These are phyloP conservation scores for Graptemys geographica DNA, from an alignment of 2,797 vertebrate species.

Conservation along the genomic window DNA sequence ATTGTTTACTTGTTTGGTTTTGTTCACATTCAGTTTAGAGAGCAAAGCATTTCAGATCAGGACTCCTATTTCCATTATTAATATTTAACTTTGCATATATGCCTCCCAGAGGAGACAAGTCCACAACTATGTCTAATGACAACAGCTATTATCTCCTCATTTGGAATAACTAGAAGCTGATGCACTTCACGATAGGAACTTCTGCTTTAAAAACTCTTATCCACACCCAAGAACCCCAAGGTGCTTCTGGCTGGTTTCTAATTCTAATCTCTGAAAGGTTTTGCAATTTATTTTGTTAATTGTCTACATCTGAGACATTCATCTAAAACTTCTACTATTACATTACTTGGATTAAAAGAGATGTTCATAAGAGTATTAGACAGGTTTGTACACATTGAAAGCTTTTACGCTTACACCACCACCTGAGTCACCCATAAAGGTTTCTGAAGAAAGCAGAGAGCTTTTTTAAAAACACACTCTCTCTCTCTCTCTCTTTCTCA, in stretches of 20 bases:
- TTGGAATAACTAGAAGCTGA: constrained; percentile 59
- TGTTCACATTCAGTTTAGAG: constrained; percentile 35
- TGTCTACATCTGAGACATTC: constrained; percentile 82
- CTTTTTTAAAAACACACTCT: constrained; percentile 6
- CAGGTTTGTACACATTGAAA: constrained; percentile 73
- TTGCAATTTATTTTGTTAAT: constrained; percentile 82
- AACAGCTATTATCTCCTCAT: constrained; percentile 47
- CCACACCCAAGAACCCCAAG: constrained; percentile 71
- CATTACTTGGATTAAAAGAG: constrained; percentile 79
- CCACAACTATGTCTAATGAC: constrained; percentile 36
- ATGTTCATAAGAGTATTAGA: constrained; percentile 79
- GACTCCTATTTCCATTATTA: constrained; percentile 27
- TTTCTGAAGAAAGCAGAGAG: constrained; percentile 49
- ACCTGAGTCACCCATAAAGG: constrained; percentile 71
- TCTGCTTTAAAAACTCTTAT: constrained; percentile 49
- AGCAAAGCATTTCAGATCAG: constrained; percentile 43
- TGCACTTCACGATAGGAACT: constrained; percentile 48
- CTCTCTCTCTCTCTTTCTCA: not conserved
- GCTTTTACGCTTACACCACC: constrained; percentile 75
- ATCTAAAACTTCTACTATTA: constrained; percentile 76
- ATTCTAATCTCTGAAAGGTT: constrained; percentile 78
- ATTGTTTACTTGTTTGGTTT: constrained; percentile 10
- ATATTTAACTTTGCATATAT: constrained; percentile 39
- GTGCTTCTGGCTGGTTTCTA: constrained; percentile 75
- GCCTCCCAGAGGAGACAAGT: constrained; percentile 36